These are phyloP conservation scores for Macaria notata DNA, from an alignment of 2,888 invertebrate genomes.

Conservation along the genomic window DNA sequence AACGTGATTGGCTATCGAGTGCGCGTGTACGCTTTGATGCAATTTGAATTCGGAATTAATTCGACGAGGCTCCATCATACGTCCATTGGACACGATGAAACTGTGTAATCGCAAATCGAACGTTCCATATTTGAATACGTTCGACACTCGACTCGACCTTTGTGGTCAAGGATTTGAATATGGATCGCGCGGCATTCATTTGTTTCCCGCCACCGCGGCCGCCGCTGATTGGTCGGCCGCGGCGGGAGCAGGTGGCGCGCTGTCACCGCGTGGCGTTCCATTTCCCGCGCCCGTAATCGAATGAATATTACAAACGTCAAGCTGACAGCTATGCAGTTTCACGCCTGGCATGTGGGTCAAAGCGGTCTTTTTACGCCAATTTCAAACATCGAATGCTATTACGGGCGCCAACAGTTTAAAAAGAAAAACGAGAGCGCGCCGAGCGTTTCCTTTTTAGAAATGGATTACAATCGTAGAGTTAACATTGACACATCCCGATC, in stretches of 20 bases:
- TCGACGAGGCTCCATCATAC: slow-evolving; percentile 18
- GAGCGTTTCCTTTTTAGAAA: slow-evolving; percentile 41
- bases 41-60: slow-evolving; percentile 24
- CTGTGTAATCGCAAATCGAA: slow-evolving; percentile 42
- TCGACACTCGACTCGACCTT: slow-evolving; percentile 52
- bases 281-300: slow-evolving; percentile 75
- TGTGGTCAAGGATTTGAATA: slow-evolving; percentile 55
- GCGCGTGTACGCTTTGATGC: neutral
- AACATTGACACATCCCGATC: slow-evolving; percentile 59
- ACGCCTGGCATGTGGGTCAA: slow-evolving; percentile 64
- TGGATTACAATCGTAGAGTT: slow-evolving; percentile 49
- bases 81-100: slow-evolving; percentile 17
- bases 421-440: slow-evolving; percentile 14
- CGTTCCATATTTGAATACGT: slow-evolving; percentile 59
- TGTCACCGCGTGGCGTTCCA: slow-evolving; percentile 69
- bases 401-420: slow-evolving; percentile 17
- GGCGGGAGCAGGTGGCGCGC: slow-evolving; percentile 64
- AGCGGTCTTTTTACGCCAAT: slow-evolving; percentile 65
- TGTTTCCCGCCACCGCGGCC: slow-evolving; percentile 50
- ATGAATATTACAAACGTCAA: slow-evolving; percentile 80
- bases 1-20: neutral
- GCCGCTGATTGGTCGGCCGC: slow-evolving; percentile 41
- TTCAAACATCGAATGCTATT: slow-evolving; percentile 41
- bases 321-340: slow-evolving; percentile 67
- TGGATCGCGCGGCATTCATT: slow-evolving; percentile 57